These are phyloP conservation scores for Scelioninae gen. 2 DNA, from an alignment of 2,888 invertebrate species.

Conservation along the genomic window DNA sequence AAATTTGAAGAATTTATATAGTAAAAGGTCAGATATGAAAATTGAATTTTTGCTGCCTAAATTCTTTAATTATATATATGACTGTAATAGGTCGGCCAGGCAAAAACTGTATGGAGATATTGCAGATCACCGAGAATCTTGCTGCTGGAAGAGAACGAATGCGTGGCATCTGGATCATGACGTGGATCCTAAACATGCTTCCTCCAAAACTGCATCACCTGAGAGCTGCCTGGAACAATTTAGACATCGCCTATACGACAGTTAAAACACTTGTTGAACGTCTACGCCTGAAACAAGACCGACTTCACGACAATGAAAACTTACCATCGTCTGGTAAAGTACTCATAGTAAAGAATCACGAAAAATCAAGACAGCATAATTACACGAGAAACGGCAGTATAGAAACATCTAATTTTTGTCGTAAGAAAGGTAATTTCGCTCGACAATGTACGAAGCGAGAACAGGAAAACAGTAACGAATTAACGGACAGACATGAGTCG, in stretches of 20 bases:
- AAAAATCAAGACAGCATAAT: no score
- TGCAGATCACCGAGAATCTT: not conserved
- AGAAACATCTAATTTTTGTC: no score
- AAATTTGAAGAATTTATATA: no score
- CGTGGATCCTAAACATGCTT: not conserved
- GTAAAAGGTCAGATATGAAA: no score
- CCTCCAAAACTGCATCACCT: constrained; percentile 1
- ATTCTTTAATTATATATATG: constrained; percentile 6
- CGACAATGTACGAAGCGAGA: no score
- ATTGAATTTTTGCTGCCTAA: not conserved
- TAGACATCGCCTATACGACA: not conserved
- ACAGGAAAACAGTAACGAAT: no score
- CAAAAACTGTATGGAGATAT: not conserved
- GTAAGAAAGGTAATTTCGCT: no score
- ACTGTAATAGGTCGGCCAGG: not conserved
- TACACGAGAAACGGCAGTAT: constrained; percentile 62
- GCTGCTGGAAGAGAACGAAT: not conserved
- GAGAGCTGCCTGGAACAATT: not conserved
- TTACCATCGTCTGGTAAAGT: not conserved
- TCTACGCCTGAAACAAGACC: constrained; percentile 44
- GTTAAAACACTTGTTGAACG: constrained; percentile 18
- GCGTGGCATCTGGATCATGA: not conserved
- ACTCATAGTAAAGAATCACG: no score
- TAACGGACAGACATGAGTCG: no score
- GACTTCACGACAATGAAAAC: constrained; percentile 50